These are phyloP conservation scores for Pionites leucogaster DNA, from an alignment of 2,113 vertebrate genomes.

Conservation along the genomic window DNA sequence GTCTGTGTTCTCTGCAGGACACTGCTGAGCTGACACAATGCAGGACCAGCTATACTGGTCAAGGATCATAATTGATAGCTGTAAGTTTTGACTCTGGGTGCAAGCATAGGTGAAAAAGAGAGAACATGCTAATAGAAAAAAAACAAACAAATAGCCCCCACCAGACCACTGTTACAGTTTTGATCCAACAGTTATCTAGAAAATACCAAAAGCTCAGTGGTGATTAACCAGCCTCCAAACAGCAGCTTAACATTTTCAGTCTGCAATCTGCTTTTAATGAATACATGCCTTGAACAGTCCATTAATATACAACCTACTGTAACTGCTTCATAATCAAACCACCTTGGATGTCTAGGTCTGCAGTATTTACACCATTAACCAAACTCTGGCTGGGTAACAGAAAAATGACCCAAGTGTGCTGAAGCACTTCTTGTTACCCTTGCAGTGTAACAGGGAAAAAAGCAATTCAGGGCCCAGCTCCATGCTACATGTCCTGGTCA, in stretches of 20 bases:
- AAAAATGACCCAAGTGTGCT: not conserved
- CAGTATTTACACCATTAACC: not conserved
- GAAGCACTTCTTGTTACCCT: not conserved
- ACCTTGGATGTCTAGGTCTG: not conserved
- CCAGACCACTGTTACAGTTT: not conserved
- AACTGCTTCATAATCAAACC: not conserved
- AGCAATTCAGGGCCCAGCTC: not conserved
- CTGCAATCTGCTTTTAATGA: not conserved
- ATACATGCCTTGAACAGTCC: not conserved
- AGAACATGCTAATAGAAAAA: not conserved
- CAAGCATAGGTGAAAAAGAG: not conserved
- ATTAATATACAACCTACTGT: not conserved
- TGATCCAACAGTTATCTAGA: not conserved
- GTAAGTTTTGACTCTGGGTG: not conserved
- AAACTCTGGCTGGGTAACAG: not conserved
- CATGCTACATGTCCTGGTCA: accelerated
- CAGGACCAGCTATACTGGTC: not conserved
- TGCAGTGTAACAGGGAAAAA: not conserved
- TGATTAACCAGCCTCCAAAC: not conserved
- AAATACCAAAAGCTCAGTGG: not conserved
- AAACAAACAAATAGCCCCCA: not conserved
- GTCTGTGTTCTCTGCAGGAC: not conserved
- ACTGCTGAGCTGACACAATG: not conserved
- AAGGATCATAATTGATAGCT: not conserved
- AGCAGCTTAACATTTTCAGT: not conserved